phyloP scores from a whole-genome alignment of 1,140 invertebrate species.

The Drosophila parabipectinata region DNA sequence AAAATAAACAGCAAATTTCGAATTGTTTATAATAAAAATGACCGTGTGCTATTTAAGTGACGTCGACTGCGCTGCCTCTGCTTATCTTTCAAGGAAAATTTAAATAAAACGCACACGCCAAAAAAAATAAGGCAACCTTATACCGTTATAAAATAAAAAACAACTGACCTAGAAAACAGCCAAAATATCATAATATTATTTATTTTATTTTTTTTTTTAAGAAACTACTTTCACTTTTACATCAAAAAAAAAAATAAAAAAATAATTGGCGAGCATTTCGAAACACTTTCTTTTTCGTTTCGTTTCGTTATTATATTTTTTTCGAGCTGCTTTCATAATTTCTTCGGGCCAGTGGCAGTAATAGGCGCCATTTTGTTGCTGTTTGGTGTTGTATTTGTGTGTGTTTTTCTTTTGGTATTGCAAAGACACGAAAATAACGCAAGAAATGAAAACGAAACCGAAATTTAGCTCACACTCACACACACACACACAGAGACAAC shows the following conservation, averaged over 20 bases:
- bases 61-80: constrained; percentile 42
- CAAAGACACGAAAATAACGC: constrained; percentile 80
- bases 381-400: background rate
- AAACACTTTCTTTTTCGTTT: constrained; percentile 78
- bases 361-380: constrained; percentile 72
- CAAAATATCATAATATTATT: constrained; percentile 37
- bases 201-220: constrained; percentile 7
- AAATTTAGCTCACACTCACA: constrained; percentile 72
- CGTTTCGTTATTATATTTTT: constrained; percentile 30
- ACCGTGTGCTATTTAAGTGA: constrained; percentile 81
- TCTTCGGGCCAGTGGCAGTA: constrained; percentile 55
- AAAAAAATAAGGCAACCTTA: constrained; percentile 5
- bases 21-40: constrained; percentile 83
- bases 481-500: background rate
- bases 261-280: constrained; percentile 65
- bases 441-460: constrained; percentile 83
- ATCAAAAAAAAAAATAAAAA: constrained; percentile 24
- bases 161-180: constrained; percentile 71
- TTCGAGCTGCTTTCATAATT: constrained; percentile 71
- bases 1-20: constrained; percentile 56
- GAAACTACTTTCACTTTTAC: constrained; percentile 68
- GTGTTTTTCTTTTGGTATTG: constrained; percentile 64
- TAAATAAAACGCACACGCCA: constrained; percentile 53
- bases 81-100: constrained; percentile 82
- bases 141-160: constrained; percentile 64